Evolutionary conservation across 2,888 invertebrate species (phyloP), one percentile per base, ranked within the genome.

Genomic region (Thelaira solivaga): DNA sequence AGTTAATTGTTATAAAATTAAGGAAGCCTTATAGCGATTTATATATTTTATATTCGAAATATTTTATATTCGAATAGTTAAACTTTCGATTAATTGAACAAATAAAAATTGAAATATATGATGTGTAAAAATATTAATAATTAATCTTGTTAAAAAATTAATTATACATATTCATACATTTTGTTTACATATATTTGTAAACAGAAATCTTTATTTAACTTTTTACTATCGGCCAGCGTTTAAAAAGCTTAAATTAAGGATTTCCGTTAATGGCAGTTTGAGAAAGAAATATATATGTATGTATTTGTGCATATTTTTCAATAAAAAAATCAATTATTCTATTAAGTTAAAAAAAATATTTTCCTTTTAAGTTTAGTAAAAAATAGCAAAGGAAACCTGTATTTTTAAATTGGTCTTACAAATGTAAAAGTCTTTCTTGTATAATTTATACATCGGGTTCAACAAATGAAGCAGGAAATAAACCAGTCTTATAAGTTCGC

Each of bases 401-500:
- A 51, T 39, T 49, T 43, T 57, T 41, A 49, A 34, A 20, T 55
- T 43, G 26, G 59, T 45, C 59, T 76, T 71, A 65, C 36, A 53
- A 22, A 31, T 45, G 16, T 59, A 45, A 5, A 77, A 72, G 57
- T 64, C 55, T 68, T 68, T 8, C 16, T 7, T 31, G 41, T 45
- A 24, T 3, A 43, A 65, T 64, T 84, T 86, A 89, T 69, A 87
- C 83, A 83, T 89, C 89, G 43, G 92, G 92, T 87, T 95, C 95
- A 11, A 97, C 97, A 90, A 97, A 97, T 86, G 96, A 97, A 57
- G 97, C 96, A 1, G 97, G 97, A 90, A 97, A 97, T 45, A 97
- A 91, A n/a, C 97, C 97, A 4, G 96, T 96, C 83, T 96, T 94
- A 36, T 97, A 97, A 1, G 96, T 97, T 68, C 96, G 92, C 82